phyloP scores from a whole-genome alignment of 2,113 vertebrate genomes.

The Probosciger aterrimus region DNA sequence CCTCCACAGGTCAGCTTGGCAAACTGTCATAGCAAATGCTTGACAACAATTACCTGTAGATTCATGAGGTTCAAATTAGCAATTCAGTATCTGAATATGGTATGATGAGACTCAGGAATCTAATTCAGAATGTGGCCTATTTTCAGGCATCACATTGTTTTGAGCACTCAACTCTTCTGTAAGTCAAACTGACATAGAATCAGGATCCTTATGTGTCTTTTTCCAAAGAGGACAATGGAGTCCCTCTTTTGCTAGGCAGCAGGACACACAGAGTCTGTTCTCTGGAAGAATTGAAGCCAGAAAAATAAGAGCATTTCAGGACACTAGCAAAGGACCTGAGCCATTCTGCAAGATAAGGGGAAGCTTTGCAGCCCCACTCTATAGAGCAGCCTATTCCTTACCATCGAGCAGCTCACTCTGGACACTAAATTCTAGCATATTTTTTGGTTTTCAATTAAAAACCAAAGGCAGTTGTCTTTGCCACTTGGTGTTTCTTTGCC shows the following conservation, averaged over 20 bases:
- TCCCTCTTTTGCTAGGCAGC: neutral
- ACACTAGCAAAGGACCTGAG: neutral
- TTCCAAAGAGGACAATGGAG: neutral
- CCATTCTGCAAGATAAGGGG: neutral
- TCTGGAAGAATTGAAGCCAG: neutral
- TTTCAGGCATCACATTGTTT: neutral
- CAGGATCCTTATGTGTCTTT: neutral
- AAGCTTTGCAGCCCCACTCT: neutral
- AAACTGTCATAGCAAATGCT: neutral
- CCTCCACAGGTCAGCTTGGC: neutral
- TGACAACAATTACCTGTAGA: constrained; percentile 14
- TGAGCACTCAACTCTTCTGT: neutral
- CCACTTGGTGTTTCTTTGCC: neutral
- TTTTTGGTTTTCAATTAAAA: neutral
- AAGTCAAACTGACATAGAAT: neutral
- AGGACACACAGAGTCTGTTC: neutral
- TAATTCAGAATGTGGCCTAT: neutral
- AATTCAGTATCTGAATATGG: neutral
- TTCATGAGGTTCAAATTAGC: neutral
- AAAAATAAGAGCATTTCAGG: neutral
- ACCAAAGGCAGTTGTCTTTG: neutral
- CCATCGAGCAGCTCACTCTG: neutral
- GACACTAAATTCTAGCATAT: neutral
- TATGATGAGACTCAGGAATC: neutral
- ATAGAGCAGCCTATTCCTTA: neutral